Evolutionary conservation across 2,888 invertebrate species (phyloP).

Genomic region (Euclidia mi): DNA sequence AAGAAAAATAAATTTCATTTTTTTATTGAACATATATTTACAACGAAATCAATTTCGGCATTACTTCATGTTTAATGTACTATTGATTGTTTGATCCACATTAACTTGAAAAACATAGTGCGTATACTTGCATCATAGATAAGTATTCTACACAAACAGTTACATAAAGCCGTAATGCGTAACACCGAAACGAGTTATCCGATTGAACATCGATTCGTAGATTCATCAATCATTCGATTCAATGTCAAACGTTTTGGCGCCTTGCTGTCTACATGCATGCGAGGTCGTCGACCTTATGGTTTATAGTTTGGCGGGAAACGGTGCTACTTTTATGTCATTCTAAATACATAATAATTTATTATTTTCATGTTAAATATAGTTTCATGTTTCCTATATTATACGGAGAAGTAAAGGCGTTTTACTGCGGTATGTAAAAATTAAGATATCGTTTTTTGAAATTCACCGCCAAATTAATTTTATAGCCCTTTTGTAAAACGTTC

Average conservation of each 20-base stretch:
- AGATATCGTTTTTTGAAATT: too few relatives aligned
- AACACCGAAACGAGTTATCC: constrained; percentile 47
- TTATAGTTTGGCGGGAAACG: constrained; percentile 38
- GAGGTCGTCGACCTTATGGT: constrained; percentile 69
- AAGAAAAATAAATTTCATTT: too few relatives aligned
- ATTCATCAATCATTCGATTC: constrained; percentile 77
- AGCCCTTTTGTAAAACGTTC: too few relatives aligned
- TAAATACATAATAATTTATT: constrained; percentile 32
- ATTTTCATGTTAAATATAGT: constrained; percentile 8
- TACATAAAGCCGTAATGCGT: constrained; percentile 42
- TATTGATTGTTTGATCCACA: not conserved
- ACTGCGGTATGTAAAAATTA: too few relatives aligned
- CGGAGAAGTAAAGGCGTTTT: too few relatives aligned
- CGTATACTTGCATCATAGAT: constrained; percentile 32
- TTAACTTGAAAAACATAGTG: constrained; percentile 18
- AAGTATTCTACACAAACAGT: constrained; percentile 43
- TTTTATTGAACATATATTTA: too few relatives aligned
- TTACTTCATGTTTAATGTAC: too few relatives aligned
- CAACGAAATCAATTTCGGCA: too few relatives aligned
- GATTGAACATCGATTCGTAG: constrained; percentile 64
- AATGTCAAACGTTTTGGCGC: constrained; percentile 76
- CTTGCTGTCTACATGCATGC: constrained; percentile 76
- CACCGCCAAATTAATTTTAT: too few relatives aligned
- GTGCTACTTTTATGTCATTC: constrained; percentile 30
- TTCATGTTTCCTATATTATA: constrained; percentile 1